A percentile compares a stretch with the other conserved stretches of the same genome.
phyloP scores from a whole-genome alignment of 2,797 vertebrate species.

The Furcifer pardalis region DNA sequence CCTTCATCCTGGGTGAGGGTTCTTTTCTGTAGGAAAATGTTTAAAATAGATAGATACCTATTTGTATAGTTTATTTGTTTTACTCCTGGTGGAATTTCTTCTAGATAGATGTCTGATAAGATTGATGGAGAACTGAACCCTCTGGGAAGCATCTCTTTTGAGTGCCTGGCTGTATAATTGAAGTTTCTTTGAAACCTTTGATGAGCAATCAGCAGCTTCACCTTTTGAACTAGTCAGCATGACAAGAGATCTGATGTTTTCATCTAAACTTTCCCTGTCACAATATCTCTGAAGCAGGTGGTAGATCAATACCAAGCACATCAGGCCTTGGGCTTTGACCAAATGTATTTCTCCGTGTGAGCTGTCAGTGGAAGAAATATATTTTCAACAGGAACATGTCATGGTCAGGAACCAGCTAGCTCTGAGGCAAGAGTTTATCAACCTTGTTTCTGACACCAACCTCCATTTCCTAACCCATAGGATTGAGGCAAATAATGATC shows the following conservation, averaged over 20 bases:
- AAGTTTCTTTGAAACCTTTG: conserved; percentile 47
- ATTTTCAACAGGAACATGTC: not conserved
- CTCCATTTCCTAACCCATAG: too few relatives aligned
- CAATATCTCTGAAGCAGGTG: conserved; percentile 11
- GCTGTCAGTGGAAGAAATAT: not conserved
- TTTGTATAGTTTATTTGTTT: conserved; percentile 1
- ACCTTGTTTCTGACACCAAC: not conserved
- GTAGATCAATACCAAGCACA: conserved; percentile 42
- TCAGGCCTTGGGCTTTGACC: conserved; percentile 22
- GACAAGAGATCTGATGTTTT: conserved; percentile 64
- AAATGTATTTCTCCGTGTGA: conserved; percentile 44
- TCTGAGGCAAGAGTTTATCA: conserved; percentile 1
- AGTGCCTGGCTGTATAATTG: conserved; percentile 47
- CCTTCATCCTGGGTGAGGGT: not conserved
- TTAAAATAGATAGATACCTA: conserved; percentile 12
- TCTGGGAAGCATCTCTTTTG: conserved; percentile 48
- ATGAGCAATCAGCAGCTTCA: conserved; percentile 49
- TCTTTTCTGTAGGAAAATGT: not conserved
- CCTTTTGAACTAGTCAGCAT: conserved; percentile 46
- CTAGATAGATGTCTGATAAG: conserved; percentile 60
- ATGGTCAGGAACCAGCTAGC: conserved; percentile 17
- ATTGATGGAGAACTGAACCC: conserved; percentile 45
- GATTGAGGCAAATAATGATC: not conserved
- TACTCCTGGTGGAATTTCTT: conserved; percentile 26
- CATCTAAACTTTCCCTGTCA: conserved; percentile 50